Evolutionary conservation across 2,113 vertebrate species (phyloP).

Genomic region (Gambusia affinis): DNA sequence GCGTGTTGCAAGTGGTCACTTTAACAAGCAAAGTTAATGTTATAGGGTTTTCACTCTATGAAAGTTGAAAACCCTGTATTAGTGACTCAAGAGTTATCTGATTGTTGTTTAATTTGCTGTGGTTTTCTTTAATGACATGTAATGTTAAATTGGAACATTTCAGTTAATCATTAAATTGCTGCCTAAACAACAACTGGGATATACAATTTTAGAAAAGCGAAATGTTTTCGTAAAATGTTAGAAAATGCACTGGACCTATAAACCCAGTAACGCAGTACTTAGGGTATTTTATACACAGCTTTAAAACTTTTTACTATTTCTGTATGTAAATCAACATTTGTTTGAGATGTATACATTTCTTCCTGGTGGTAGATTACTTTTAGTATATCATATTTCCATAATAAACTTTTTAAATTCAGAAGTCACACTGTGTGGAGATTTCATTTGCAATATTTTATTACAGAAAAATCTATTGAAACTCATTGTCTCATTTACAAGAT

Average conservation of each 20-base stretch:
- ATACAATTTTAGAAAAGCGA: not conserved
- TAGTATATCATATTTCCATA: constrained; percentile 46
- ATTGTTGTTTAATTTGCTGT: constrained; percentile 21
- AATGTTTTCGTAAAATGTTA: not conserved
- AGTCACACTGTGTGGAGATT: not conserved
- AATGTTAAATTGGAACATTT: not conserved
- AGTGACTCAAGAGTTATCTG: not conserved
- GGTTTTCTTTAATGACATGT: not conserved
- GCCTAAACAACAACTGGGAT: not conserved
- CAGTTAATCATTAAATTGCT: not conserved
- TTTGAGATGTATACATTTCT: constrained; percentile 53
- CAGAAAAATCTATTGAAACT: too few species aligned
- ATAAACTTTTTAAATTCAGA: constrained; percentile 53
- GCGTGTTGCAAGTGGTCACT: not conserved
- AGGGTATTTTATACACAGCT: constrained; percentile 40
- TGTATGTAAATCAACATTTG: constrained; percentile 11
- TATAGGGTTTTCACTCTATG: not conserved
- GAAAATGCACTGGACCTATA: constrained; percentile 33
- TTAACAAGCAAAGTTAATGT: not conserved
- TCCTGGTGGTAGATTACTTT: constrained; percentile 44
- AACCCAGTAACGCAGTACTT: constrained; percentile 18
- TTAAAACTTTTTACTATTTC: constrained; percentile 46
- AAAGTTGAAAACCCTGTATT: constrained; percentile 11
- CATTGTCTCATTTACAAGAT: too few species aligned
- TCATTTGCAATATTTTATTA: not conserved